Conservation (phyloP, 1,140 invertebrate species). For the Melitaea cinxia region DNA sequence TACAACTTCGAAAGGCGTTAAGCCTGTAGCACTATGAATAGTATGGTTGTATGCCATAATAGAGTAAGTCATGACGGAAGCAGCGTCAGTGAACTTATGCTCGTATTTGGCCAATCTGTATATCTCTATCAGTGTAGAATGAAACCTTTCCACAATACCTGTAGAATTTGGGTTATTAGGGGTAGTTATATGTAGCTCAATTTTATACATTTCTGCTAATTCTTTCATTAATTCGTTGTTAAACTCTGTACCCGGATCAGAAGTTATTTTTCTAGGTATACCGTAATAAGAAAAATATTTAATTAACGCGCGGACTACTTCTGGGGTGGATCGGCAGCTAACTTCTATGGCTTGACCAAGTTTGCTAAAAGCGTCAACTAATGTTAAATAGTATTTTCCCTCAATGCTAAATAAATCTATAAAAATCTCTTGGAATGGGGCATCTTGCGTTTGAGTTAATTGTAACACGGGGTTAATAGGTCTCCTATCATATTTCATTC, state of each 20-base stretch:
- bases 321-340: constrained; percentile 34
- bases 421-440: constrained; percentile 50
- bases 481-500: constrained; percentile 48
- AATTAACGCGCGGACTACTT: too few relatives aligned
- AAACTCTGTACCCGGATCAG: too few relatives aligned
- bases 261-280: too few relatives aligned
- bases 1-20: constrained; percentile 47
- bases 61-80: constrained; percentile 41
- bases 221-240: constrained; percentile 48
- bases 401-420: constrained; percentile 44
- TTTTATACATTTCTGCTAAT: constrained; percentile 44
- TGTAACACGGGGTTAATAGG: constrained; percentile 41
- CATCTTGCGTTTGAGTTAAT: too few relatives aligned
- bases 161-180: constrained; percentile 56
- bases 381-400: too few relatives aligned
- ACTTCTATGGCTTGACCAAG: constrained; percentile 41
- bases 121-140: constrained; percentile 47
- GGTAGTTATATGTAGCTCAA: constrained; percentile 48
- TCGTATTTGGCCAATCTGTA: too few relatives aligned
- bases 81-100: too few relatives aligned
- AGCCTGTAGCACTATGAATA: too few relatives aligned
- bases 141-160: constrained; percentile 48
- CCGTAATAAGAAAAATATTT: too few relatives aligned
- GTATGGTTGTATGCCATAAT: constrained; percentile 45
- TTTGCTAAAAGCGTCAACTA: too few relatives aligned